Evolutionary conservation across 2,888 invertebrate species (phyloP), one percentile per base, ranked within the genome.

Genomic region (Euzetes globulus): DNA sequence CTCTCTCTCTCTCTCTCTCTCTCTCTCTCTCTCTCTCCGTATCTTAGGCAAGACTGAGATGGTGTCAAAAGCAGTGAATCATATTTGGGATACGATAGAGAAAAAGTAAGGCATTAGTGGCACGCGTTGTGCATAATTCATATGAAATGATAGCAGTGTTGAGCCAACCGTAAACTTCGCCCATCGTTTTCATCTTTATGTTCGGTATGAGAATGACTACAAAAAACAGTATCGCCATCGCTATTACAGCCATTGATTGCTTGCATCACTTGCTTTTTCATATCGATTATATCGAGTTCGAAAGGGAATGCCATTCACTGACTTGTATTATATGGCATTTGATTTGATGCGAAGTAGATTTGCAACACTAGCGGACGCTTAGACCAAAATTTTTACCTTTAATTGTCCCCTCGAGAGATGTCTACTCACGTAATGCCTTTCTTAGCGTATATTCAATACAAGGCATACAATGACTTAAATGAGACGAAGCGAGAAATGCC

Each of bases 11-110:
- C 29, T 37, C 33, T 15, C 33, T n/a, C 13, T 37, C 63, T 19
- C 15, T 60, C 27, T 25, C 60, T 60, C 15, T n/a, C 37, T 63
- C 15, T 4, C 29, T 27, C 13, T n/a, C 13, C 58, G 27, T 25
- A 19, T 27, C 58, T 58, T 25, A 27, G 7, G 19, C 60, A 37
- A 63, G 17, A 37, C 37, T n/a, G 6, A 37, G 29, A 33, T 63
- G 63, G 63, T 63, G 63, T 63, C 33, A 63, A 63, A 63, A 33
- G 63, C 63, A 63, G 63, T 63, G 63, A 37, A 63, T 63, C 63
- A 63, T 63, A 33, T 63, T 4, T 27, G 5, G 27, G 63, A 63
- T 63, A 63, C 37, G 29, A 33, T 37, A 19, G 63, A 1, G 63
- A 63, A 63, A 63, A 63, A n/a, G 63, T 37, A 3, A 15, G 13